Conservation (phyloP, 1,140 invertebrate genomes). For the Saccostrea cuccullata region DNA sequence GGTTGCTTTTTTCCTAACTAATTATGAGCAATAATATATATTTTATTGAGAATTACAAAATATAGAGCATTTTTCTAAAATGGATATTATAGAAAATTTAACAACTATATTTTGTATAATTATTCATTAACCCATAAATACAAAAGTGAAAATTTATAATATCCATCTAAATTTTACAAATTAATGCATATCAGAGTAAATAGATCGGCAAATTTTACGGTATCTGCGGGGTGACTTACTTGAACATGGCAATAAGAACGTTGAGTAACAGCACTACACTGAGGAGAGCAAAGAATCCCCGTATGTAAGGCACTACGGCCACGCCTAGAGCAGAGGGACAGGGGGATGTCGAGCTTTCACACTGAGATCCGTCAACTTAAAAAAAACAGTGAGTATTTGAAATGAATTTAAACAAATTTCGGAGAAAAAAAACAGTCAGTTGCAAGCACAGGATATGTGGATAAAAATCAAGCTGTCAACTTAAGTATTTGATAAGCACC, state of each 20-base stretch:
- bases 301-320: not conserved
- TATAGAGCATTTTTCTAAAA: too few relatives aligned
- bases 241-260: constrained; percentile 23
- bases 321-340: not conserved
- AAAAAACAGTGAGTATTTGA: not conserved
- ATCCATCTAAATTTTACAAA: too few relatives aligned
- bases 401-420: not conserved
- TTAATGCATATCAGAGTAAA: not conserved
- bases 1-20: too few relatives aligned
- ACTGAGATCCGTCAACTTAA: not conserved
- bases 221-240: not conserved
- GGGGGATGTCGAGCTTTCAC: not conserved
- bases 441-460: not conserved
- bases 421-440: too few relatives aligned
- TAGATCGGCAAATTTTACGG: not conserved
- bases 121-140: too few relatives aligned
- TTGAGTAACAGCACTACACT: not conserved
- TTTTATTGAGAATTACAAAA: too few relatives aligned
- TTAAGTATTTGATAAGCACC: not conserved
- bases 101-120: too few relatives aligned
- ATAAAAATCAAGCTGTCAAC: not conserved
- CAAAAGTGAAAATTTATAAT: too few relatives aligned
- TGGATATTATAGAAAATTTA: too few relatives aligned
- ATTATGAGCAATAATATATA: too few relatives aligned
- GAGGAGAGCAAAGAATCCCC: not conserved